Conservation (phyloP, 2,797 vertebrate genomes). For the Lutjanus argentimaculatus region DNA sequence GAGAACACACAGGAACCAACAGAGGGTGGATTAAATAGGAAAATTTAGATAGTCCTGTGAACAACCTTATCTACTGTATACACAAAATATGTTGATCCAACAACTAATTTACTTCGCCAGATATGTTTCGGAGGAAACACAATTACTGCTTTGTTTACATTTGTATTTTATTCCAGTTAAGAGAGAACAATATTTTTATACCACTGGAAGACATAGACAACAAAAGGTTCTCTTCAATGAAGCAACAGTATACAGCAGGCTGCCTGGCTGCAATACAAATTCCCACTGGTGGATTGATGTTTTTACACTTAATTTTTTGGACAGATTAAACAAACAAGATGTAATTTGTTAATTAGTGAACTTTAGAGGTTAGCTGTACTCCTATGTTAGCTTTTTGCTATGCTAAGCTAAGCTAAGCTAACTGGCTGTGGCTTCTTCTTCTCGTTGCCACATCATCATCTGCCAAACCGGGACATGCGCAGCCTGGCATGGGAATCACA, state of each 20-base stretch:
- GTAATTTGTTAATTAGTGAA: too few relatives aligned
- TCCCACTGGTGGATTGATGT: not conserved
- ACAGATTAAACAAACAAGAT: too few relatives aligned
- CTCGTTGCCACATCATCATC: too few relatives aligned
- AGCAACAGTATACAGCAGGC: too few relatives aligned
- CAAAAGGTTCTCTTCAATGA: too few relatives aligned
- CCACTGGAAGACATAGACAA: too few relatives aligned
- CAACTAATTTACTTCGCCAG: not conserved
- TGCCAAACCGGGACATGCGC: too few relatives aligned
- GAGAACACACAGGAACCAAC: not conserved
- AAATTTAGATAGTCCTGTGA: conserved; percentile 1
- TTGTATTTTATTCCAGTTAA: not conserved
- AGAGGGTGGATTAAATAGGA: not conserved
- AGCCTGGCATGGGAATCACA: too few relatives aligned
- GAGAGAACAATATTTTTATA: not conserved
- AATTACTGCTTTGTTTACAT: not conserved
- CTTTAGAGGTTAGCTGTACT: not conserved
- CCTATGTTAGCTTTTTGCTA: not conserved
- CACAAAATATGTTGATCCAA: not conserved
- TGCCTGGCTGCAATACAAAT: too few relatives aligned
- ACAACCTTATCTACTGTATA: not conserved
- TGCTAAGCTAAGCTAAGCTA: not conserved
- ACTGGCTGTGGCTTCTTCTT: not conserved
- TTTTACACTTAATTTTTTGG: not conserved
- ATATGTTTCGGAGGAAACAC: not conserved